Conservation (phyloP, 2,113 vertebrate genomes). For the Galeopterus variegatus region DNA sequence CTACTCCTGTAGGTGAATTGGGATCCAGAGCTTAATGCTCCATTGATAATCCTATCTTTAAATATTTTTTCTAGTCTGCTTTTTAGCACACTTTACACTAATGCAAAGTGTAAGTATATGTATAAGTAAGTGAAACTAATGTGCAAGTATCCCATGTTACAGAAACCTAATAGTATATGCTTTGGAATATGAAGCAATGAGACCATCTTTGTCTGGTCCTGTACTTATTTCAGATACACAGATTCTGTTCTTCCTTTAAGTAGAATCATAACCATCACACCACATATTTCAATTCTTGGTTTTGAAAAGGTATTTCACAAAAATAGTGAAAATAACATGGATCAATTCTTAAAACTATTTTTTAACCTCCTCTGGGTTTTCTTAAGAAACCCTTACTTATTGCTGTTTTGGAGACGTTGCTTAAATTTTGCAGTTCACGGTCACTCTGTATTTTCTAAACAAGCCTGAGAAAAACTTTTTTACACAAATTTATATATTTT, state of each 20-base stretch:
- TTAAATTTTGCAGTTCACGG: constrained; percentile 51
- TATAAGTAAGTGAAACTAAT: constrained; percentile 24
- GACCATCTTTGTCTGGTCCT: not conserved
- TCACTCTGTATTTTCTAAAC: constrained; percentile 42
- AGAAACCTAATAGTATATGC: not conserved
- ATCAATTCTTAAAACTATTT: constrained; percentile 55
- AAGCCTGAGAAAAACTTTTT: constrained; percentile 41
- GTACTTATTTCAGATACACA: constrained; percentile 15
- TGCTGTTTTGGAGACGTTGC: constrained; percentile 31
- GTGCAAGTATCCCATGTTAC: not conserved
- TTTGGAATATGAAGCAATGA: not conserved
- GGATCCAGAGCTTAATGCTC: not conserved
- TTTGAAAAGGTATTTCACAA: constrained; percentile 39
- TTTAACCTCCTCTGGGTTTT: constrained; percentile 5
- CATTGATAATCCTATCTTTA: not conserved
- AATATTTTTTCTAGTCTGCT: not conserved
- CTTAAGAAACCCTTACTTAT: constrained; percentile 13
- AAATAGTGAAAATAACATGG: constrained; percentile 62
- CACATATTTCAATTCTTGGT: not conserved
- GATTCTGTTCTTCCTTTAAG: constrained; percentile 44
- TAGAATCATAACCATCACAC: constrained; percentile 8
- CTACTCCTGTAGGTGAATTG: not conserved
- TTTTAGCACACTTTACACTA: constrained; percentile 16
- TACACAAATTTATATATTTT: constrained; percentile 50
- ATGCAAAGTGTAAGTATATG: no score